Evolutionary conservation across 2,888 invertebrate species (phyloP).

Genomic region (Drosophila percnosoma): DNA sequence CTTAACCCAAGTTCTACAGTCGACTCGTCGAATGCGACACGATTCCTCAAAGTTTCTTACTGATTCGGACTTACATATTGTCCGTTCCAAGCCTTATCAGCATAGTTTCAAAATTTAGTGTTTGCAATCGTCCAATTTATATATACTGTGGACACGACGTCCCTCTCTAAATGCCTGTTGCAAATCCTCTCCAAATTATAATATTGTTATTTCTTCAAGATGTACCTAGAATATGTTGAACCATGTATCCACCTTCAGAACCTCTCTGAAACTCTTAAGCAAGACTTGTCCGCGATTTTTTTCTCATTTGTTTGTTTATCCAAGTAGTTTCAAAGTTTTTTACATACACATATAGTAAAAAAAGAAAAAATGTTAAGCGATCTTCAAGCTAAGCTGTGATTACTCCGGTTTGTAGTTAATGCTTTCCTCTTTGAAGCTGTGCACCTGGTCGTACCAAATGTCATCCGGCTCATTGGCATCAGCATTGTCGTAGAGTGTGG

Average conservation of each 20-base stretch:
- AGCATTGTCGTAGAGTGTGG: constrained; percentile 89
- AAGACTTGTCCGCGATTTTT: background rate
- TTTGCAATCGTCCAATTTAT: no score
- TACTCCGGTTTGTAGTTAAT: constrained; percentile 87
- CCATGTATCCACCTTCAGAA: background rate
- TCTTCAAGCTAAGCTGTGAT: constrained; percentile 9
- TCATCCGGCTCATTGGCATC: constrained; percentile 86
- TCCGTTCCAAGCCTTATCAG: no score
- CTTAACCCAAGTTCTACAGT: background rate
- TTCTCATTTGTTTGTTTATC: constrained; percentile 5
- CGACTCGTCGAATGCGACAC: background rate
- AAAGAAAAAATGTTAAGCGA: constrained; percentile 19
- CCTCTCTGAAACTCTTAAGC: background rate
- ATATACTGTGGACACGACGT: background rate
- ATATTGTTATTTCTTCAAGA: background rate
- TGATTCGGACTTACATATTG: no score
- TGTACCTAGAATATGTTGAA: background rate
- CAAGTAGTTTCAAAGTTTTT: constrained; percentile 12
- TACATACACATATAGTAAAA: constrained; percentile 32
- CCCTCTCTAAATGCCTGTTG: background rate
- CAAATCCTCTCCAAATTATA: background rate
- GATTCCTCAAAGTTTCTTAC: background rate
- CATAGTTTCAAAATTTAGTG: no score
- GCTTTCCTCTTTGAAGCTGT: constrained; percentile 90
- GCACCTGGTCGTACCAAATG: constrained; percentile 90